Base-by-base conservation (phyloP, 2,797 vertebrate species). In the Phataginus tricuspis region DNA sequence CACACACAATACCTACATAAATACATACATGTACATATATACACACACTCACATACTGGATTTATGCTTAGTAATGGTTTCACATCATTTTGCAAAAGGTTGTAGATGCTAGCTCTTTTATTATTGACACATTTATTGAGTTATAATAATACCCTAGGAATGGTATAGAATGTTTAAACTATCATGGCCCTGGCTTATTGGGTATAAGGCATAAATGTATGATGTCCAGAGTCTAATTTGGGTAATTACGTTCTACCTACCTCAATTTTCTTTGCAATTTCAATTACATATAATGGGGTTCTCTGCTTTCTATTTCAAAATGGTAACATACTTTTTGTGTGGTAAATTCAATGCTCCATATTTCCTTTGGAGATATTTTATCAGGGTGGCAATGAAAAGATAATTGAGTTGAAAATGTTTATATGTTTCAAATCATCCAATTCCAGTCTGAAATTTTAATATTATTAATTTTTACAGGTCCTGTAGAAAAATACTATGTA, bases 161-260 rank as follows among this genome's bases (percentile, higher is more conserved):
- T 86, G 5, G 15, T 92, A 92, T 72, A 82, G 79, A 91, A 91
- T 84, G 75, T 77, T 91, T 82, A 96, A 92, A 94, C 23, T 86
- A 51, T 95, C 92, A 84, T 95, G 86, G 89, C 59, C 55, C 59
- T 63, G 29, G 74, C n/a, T 93, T 90, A 97, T 69, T 94, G 82
- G 84, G 5, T 37, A 97, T 87, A 94, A 12, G 84, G 25, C 86
- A 92, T 94, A 84, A 97, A 94, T 92, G 34, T 96, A 71, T 85
- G 77, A 89, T 91, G 80, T 95, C 96, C 94, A 97, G 83, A 97
- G 97, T 97, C 94, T 94, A 96, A 94, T 96, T 96, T 96, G 82
- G 42, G 18, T 94, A 95, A 95, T 97, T 97, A 86, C 18, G 75
- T 84, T 90, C 83, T 94, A 64, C 68, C 79, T 91, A 87, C 74